Conservation (phyloP, 2,888 invertebrate genomes). For the Ariolimax columbianus region DNA sequence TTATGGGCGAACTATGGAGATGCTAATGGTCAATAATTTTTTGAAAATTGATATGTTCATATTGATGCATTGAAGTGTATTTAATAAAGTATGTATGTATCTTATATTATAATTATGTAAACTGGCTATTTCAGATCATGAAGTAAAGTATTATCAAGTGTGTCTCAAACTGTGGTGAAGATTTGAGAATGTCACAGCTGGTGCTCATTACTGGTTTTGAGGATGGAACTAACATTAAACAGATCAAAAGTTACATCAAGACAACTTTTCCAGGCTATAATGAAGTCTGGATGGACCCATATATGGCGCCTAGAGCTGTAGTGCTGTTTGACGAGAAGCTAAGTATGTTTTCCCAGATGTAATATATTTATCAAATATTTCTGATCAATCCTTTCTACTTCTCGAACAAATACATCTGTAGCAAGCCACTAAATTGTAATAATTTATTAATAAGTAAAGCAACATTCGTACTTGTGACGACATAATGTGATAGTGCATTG, state of each 20-base stretch:
- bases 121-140: background rate
- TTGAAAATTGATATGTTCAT: no score
- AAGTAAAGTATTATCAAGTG: background rate
- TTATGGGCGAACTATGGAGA: no score
- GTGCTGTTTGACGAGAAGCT: slow-evolving; percentile 19
- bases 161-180: background rate
- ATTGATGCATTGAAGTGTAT: background rate
- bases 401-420: background rate
- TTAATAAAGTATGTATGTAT: background rate
- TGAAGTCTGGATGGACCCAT: slow-evolving; percentile 33
- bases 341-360: background rate
- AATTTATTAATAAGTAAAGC: no score
- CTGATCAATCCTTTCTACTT: background rate
- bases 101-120: no score
- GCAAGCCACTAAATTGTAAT: no score
- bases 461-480: no score
- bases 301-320: slow-evolving; percentile 7
- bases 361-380: background rate
- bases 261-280: background rate
- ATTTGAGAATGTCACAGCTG: slow-evolving; percentile 25
- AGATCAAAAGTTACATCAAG: background rate
- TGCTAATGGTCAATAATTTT: no score
- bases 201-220: slow-evolving; percentile 6
- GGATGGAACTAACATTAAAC: background rate
- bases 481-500: no score